Percentiles rank a stretch among this genome's conserved stretches.
Conservation (phyloP, 2,888 invertebrate species). For the Drosophila melanocephala region DNA sequence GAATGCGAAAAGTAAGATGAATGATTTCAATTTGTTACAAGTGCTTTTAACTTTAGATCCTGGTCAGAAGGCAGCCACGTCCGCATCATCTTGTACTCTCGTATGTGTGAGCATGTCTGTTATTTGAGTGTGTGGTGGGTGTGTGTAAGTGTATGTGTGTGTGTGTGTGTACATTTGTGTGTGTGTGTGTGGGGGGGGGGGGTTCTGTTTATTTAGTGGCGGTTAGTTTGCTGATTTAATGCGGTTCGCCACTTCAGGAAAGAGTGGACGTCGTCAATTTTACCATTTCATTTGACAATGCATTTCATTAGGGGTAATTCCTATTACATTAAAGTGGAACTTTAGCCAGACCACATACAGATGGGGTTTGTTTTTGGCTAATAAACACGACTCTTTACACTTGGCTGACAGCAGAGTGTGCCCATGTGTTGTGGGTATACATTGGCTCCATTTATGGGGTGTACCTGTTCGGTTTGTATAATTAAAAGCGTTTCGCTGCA, state of each 20-base stretch:
- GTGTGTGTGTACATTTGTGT: conserved; percentile 27
- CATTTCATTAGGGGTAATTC: conserved; percentile 78
- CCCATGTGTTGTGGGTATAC: background rate
- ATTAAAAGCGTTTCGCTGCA: conserved; percentile 68
- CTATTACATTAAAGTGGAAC: conserved; percentile 71
- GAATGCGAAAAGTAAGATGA: conserved; percentile 80
- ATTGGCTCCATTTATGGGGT: conserved; percentile 35
- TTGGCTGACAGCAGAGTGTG: conserved; percentile 65
- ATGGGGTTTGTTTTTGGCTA: conserved; percentile 68
- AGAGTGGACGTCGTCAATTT: conserved; percentile 80
- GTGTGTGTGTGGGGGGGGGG: conserved; percentile 18
- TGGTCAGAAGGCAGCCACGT: conserved; percentile 44
- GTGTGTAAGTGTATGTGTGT: conserved; percentile 13
- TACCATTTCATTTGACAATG: conserved; percentile 82
- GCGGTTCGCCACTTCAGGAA: conserved; percentile 73
- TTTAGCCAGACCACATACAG: conserved; percentile 26
- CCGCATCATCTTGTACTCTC: conserved; percentile 40
- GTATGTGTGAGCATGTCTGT: conserved; percentile 6
- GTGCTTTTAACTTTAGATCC: conserved; percentile 80
- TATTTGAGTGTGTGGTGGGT: background rate
- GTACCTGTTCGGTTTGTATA: conserved; percentile 62
- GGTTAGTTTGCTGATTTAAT: conserved; percentile 81
- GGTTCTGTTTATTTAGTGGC: conserved; percentile 73
- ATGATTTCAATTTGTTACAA: conserved; percentile 82
- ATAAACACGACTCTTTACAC: conserved; percentile 76